These are phyloP conservation scores for sheep (Ovis aries) DNA, from an alignment of 2,113 vertebrate species.

Conservation along the genomic window ARS-UI_Ramb_v3.0 NC_056061.1:39621501-39622000, in stretches of 20 bases:
- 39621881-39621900: conserved; percentile 77
- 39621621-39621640: conserved; percentile 36
- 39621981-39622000: conserved; percentile 62
- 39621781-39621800: conserved; percentile 66
- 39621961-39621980: conserved; percentile 65
- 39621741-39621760: conserved; percentile 59
- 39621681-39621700: conserved; percentile 24
- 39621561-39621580: conserved; percentile 25
- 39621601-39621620: conserved; percentile 49
- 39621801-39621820: conserved; percentile 58
- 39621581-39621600: background rate
- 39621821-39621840: conserved; percentile 47
- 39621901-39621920: conserved; percentile 74
- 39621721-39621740: conserved; percentile 40
- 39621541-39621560: conserved; percentile 40
- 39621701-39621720: conserved; percentile 58
- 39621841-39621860: conserved; percentile 62
- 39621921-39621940: conserved; percentile 73
- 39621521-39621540: background rate
- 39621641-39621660: conserved; percentile 43
- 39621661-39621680: conserved; percentile 55
- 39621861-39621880: conserved; percentile 71
- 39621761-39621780: conserved; percentile 66
- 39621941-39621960: conserved; percentile 81
- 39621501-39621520: conserved; percentile 4